Evolutionary conservation across 1,140 invertebrate species (phyloP), one percentile per base, ranked within the genome.

Genomic region (Schmidtea mediterranea): DNA sequence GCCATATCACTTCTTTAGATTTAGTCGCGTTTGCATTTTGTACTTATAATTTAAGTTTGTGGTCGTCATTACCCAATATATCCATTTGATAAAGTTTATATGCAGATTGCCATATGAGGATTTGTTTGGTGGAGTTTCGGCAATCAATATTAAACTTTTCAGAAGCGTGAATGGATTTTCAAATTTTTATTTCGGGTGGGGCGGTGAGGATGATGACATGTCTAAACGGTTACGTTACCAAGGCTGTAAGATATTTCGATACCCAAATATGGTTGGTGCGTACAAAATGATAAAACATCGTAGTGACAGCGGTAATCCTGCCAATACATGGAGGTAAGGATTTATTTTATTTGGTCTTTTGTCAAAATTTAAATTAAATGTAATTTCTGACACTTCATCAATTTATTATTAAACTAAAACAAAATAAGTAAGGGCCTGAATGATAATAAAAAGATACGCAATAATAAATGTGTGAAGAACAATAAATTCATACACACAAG

Each of bases 151-250:
- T 40, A 62, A 71, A 12, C 73, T 75, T 54, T 87, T 77, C 61
- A 68, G 74, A 50, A 62, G 65, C 53, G 74, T 82, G 1, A 92
- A 94, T 68, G 86, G 87, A 1, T 89, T 87, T 71, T 82, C 80
- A 12, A 89, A 87, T 67, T 62, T 74, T 21, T 87, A 79, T 65
- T 82, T 74, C 69, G 82, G 79, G 0, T 82, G 78, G 78, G 79
- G 69, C 0, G 61, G 61, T 51, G 61, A 64, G 49, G 62, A 64
- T 54, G 62, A 64, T 55, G 62, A 64, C 39, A 54, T 63, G n/a
- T 62, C 60, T 13, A 57, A 60, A 49, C 58, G 60, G 59, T 62
- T 51, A 51, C 43, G 24, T 6, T 19, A 43, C 43, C 13, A 10
- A 6, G 43, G 43, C 22, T 23, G 13, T 13, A n/a, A 43, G 3